Base-by-base conservation (phyloP, 2,797 vertebrate genomes). In the Sphenodon punctatus region DNA sequence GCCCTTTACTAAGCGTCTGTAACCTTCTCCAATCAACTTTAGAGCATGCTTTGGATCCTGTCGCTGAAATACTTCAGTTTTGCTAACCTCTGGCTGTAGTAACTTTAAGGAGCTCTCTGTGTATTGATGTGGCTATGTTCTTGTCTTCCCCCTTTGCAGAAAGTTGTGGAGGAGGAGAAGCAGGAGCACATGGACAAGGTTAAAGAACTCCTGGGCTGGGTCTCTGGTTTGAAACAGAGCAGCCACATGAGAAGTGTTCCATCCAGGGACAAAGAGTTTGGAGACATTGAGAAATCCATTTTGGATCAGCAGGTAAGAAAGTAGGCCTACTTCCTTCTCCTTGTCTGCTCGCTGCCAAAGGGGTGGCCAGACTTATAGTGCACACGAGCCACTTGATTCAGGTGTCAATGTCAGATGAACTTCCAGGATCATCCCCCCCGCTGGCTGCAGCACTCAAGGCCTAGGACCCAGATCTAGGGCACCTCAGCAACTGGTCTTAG, bases 141-240 rank as follows among this genome's bases (percentile, higher is more conserved):
- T 58, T 90, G 25, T 64, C 19, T 73, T 42, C 48, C 51, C 19
- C 64, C 4, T 67, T 77, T 67, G 25, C 87, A 99, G 99, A 99
- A 99, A 97, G 97, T 98, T 61, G 97, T 99, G 74, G 98, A 99
- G 95, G 98, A 99, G 80, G 98, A 99, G 84, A 99, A 96, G 93
- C 98, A 98, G 91, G 97, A 98, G 78, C 95, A 97, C 0, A 95
- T 98, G 81, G 97, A 97, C 19, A 98, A 98, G 73, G 96, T 99
- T 76, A 98, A 98, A 69, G 97, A 98, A 20, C 97, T 99, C 51
- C 94, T 99, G 61, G 95, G 96, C 80, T 99, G 98, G 98, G 96
- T 97, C 51, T 95, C 96, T 91, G 95, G 96, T 45, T 94, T 98
- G 64, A 96, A 97, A 82, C 96, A 96, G 95, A 87, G 87, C 30